Evolutionary conservation across 2,797 vertebrate genomes (phyloP).

Genomic region (Oreonectes daqikongensis): DNA sequence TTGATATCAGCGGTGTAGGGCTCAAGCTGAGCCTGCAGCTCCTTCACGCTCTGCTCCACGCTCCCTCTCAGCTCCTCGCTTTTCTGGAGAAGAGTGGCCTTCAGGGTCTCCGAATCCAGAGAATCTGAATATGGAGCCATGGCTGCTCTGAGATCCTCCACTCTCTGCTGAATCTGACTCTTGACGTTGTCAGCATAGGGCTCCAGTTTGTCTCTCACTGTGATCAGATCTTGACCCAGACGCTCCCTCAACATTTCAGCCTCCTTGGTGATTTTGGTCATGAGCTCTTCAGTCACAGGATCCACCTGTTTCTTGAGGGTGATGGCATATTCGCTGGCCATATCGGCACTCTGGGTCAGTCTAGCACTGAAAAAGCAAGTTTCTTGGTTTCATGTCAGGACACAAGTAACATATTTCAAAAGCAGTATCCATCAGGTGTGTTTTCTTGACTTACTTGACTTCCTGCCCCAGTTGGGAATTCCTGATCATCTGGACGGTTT

Average conservation of each 20-base stretch:
- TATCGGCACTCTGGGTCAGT: neutral
- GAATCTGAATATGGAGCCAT: constrained; percentile 56
- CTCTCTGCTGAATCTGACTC: constrained; percentile 43
- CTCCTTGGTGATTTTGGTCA: constrained; percentile 56
- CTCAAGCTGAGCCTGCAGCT: constrained; percentile 58
- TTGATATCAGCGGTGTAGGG: constrained; percentile 60
- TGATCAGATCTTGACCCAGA: constrained; percentile 50
- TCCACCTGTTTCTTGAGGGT: constrained; percentile 49
- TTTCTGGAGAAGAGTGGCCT: constrained; percentile 60
- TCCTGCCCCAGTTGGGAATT: constrained; percentile 78
- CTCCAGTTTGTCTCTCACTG: constrained; percentile 48
- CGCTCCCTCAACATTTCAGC: constrained; percentile 58
- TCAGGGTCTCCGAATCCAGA: constrained; percentile 55
- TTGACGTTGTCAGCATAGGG: constrained; percentile 58
- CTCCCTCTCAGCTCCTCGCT: constrained; percentile 58
- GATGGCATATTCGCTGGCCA: constrained; percentile 56
- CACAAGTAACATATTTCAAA: neutral
- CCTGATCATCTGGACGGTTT: constrained; percentile 75
- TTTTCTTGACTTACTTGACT: constrained; percentile 74
- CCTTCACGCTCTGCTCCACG: constrained; percentile 58
- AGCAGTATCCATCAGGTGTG: neutral
- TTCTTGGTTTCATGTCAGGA: neutral
- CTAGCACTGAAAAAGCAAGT: neutral
- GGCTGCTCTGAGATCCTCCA: constrained; percentile 52
- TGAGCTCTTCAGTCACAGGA: constrained; percentile 58